Conservation (phyloP, 2,888 invertebrate species). For the Morinoia aosen region DNA sequence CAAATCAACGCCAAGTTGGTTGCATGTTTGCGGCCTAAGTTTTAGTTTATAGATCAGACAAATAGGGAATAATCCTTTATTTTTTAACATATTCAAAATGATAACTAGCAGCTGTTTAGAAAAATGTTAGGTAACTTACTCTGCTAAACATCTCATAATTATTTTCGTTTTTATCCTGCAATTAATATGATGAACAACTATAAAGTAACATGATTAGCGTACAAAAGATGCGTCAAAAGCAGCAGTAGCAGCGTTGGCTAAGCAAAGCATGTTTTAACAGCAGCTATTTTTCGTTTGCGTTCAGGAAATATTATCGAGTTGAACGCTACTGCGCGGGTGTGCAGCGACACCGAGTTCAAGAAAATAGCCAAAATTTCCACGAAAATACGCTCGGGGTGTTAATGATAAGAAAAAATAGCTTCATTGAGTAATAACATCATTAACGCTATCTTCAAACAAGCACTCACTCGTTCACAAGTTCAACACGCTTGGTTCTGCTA, state of each 20-base stretch:
- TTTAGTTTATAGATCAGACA: neutral
- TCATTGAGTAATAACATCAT: neutral
- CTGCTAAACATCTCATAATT: neutral
- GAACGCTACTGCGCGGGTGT: neutral
- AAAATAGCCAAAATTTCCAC: neutral
- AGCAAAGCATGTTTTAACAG: neutral
- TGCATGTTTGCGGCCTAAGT: neutral
- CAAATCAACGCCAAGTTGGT: neutral
- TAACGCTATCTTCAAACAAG: neutral
- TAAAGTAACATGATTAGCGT: neutral
- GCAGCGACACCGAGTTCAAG: neutral
- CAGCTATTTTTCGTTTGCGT: neutral
- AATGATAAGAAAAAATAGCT: conserved; percentile 4
- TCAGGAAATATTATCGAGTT: neutral
- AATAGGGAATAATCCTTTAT: neutral
- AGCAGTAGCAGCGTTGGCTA: neutral
- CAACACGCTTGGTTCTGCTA: conserved; percentile 3
- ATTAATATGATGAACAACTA: neutral
- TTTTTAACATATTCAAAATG: neutral
- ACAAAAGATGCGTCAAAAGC: neutral
- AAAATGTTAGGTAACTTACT: neutral
- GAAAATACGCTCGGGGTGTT: neutral
- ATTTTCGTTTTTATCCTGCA: neutral
- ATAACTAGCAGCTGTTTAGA: neutral
- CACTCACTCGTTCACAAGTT: neutral